Percentiles rank a stretch among this genome's conserved stretches.
Evolutionary conservation across 2,797 vertebrate species (phyloP).

Genomic region (Pangasius larnaudii): DNA sequence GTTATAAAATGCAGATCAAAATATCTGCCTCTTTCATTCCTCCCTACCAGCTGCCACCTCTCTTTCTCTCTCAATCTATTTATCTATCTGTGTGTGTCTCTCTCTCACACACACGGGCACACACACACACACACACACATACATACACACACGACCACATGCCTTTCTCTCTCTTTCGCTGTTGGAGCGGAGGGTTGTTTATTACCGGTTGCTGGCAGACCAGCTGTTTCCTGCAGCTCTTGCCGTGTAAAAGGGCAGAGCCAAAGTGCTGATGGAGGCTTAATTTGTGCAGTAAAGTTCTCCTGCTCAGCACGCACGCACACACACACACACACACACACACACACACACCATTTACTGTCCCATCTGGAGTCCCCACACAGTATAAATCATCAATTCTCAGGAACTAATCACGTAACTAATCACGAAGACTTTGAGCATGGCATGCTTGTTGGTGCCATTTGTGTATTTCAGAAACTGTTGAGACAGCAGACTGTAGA

Average conservation of each 20-base stretch:
- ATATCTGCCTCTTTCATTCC: background rate
- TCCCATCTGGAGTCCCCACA: background rate
- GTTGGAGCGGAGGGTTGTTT: conserved; percentile 51
- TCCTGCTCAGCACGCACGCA: conserved; percentile 33
- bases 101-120: background rate
- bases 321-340: conserved; percentile 26
- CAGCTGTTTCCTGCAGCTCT: conserved; percentile 65
- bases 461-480: background rate
- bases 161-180: conserved; percentile 15
- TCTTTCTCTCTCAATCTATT: background rate
- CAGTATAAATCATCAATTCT: conserved; percentile 6
- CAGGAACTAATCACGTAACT: background rate
- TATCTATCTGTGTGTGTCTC: background rate
- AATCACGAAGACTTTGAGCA: background rate
- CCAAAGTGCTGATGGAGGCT: conserved; percentile 68
- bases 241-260: conserved; percentile 67
- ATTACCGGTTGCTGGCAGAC: conserved; percentile 58
- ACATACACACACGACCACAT: background rate
- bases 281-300: conserved; percentile 40
- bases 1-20: background rate
- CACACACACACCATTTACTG: conserved; percentile 41
- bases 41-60: background rate
- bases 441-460: background rate
- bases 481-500: background rate
- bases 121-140: background rate